phyloP scores from a whole-genome alignment of 2,797 vertebrate species.

The Triplophysa yarkandensis region DNA sequence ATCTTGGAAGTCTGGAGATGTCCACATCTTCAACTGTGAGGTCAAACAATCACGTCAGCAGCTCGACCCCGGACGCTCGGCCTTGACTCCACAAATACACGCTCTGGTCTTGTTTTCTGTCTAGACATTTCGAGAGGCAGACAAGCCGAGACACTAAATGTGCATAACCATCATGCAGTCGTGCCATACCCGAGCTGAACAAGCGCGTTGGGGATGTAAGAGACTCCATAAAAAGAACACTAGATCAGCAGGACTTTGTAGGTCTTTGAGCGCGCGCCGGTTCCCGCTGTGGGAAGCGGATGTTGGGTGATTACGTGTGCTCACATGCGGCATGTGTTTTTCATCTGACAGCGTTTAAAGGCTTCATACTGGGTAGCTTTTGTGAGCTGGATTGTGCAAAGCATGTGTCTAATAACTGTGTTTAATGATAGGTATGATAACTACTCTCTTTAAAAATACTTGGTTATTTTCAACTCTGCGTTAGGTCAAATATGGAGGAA shows the following conservation, averaged over 20 bases:
- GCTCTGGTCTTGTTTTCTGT: neutral
- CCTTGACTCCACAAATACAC: constrained; percentile 1
- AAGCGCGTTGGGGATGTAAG: constrained; percentile 18
- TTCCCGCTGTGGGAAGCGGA: neutral
- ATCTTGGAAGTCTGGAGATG: neutral
- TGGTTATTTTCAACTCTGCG: too few relatives aligned
- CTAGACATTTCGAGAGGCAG: constrained; percentile 1
- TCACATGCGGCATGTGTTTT: neutral
- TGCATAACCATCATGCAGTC: constrained; percentile 30
- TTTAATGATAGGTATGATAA: neutral
- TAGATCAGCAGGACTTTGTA: neutral
- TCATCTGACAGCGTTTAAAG: constrained; percentile 8
- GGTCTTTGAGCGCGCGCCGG: constrained; percentile 11
- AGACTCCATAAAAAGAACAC: constrained; percentile 1
- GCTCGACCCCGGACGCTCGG: neutral
- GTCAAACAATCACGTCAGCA: constrained; percentile 27
- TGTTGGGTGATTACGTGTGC: constrained; percentile 14
- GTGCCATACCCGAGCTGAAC: constrained; percentile 16
- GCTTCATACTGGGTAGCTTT: neutral
- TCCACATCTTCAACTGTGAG: constrained; percentile 5
- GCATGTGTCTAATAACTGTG: neutral
- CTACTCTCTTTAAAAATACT: too few relatives aligned
- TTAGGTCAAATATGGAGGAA: too few relatives aligned
- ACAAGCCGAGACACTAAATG: constrained; percentile 35
- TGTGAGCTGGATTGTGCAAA: neutral